Conservation (phyloP, 2,797 vertebrate species). For the Enteromius thamalakanensis region DNA sequence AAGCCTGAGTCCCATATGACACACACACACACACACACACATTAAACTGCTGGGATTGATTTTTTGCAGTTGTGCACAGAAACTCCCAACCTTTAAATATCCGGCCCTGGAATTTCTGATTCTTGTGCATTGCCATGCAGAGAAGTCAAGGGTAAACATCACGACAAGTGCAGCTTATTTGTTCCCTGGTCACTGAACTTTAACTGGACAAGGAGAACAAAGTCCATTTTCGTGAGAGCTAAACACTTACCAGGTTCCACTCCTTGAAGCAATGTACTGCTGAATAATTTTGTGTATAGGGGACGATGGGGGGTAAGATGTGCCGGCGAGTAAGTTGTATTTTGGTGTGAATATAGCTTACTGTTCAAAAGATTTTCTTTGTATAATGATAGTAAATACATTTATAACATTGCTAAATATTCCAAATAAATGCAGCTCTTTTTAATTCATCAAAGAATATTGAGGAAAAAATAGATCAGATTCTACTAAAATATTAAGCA, state of each 20-base stretch:
- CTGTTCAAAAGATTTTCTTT: too few species aligned
- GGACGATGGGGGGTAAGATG: slow-evolving; percentile 5
- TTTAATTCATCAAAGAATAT: too few species aligned
- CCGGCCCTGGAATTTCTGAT: slow-evolving; percentile 53
- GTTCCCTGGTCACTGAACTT: slow-evolving; percentile 17
- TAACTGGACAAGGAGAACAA: slow-evolving; percentile 16
- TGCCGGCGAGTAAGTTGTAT: background rate
- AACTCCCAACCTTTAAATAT: slow-evolving; percentile 56
- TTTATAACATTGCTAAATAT: background rate
- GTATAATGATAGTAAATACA: background rate
- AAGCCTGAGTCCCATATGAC: slow-evolving; percentile 52
- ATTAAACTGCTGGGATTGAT: slow-evolving; percentile 46
- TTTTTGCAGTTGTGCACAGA: slow-evolving; percentile 53
- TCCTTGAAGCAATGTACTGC: background rate
- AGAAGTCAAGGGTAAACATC: background rate
- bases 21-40: slow-evolving; percentile 7
- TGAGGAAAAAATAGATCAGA: background rate
- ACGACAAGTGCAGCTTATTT: background rate
- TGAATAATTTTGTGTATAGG: background rate
- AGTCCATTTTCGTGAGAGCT: background rate
- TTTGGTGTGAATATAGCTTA: background rate
- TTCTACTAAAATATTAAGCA: background rate
- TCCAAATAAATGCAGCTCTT: background rate
- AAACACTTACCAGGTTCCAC: slow-evolving; percentile 5
- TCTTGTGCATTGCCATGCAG: background rate